Percentiles rank a stretch among this genome's conserved stretches.
phyloP scores from a whole-genome alignment of 1,140 invertebrate species.

The Oncopeltus fasciatus region DNA sequence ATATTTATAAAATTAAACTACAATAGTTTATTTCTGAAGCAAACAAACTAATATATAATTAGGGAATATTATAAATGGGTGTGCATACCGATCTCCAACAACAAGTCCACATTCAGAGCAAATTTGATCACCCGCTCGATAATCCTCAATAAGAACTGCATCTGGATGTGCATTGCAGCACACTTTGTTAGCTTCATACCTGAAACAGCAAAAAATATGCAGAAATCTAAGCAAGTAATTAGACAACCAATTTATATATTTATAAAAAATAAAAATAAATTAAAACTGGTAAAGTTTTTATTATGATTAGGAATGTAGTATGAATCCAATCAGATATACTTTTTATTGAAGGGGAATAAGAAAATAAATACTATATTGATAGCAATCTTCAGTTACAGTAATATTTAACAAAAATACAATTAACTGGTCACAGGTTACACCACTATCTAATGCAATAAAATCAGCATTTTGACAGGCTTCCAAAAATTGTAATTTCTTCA shows the following conservation, averaged over 20 bases:
- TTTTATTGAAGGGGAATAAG: not conserved
- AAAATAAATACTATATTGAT: not conserved
- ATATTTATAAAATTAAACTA: no score
- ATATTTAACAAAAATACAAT: no score
- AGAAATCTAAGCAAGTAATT: no score
- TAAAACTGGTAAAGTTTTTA: not conserved
- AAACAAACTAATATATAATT: no score
- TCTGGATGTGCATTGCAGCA: constrained; percentile 90
- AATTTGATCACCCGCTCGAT: constrained; percentile 96
- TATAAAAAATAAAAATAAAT: not conserved
- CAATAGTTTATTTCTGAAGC: no score
- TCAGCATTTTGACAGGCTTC: no score
- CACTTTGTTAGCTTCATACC: constrained; percentile 58
- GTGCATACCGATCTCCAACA: constrained; percentile 82
- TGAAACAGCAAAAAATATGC: no score
- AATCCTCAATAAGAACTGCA: constrained; percentile 90
- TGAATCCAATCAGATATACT: not conserved
- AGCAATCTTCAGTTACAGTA: not conserved
- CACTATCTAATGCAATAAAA: no score
- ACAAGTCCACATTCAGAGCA: constrained; percentile 98
- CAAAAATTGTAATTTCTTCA: no score
- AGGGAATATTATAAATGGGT: not conserved
- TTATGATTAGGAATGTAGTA: not conserved
- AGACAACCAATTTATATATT: constrained; percentile 25
- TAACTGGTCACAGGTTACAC: no score